A percentile compares a stretch with the other conserved stretches of the same genome.
These are phyloP conservation scores for Liparis tanakae DNA, from an alignment of 2,797 vertebrate species.

Conservation along the genomic window DNA sequence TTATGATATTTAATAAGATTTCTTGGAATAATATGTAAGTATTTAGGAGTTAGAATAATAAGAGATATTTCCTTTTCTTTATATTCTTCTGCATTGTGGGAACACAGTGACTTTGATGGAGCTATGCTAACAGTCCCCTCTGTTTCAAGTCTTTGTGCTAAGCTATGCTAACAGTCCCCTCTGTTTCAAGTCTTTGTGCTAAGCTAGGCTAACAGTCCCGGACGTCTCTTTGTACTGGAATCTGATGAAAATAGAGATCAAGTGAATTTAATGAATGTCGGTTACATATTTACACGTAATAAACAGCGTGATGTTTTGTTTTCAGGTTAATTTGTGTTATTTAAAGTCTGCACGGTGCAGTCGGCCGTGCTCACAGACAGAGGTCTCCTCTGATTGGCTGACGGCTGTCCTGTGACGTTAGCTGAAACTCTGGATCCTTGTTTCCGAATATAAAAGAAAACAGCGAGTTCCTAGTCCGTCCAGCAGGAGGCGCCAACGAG, in stretches of 20 bases:
- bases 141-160: slow-evolving; percentile 7
- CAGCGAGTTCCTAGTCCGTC: slow-evolving; percentile 1
- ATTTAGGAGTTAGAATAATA: not conserved
- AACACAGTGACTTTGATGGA: not conserved
- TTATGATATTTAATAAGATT: slow-evolving; percentile 3
- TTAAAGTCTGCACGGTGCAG: slow-evolving; percentile 2
- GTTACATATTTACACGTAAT: slow-evolving; percentile 16
- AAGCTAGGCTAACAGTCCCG: slow-evolving; percentile 2
- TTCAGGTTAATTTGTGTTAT: not conserved
- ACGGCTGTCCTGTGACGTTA: slow-evolving; percentile 7
- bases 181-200: slow-evolving; percentile 5
- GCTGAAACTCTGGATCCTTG: not conserved
- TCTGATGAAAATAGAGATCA: not conserved
- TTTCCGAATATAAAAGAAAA: slow-evolving; percentile 9
- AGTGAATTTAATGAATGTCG: not conserved
- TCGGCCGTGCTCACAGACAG: not conserved
- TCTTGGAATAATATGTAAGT: slow-evolving; percentile 6
- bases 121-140: not conserved
- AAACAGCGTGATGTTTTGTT: slow-evolving; percentile 11
- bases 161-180: not conserved
- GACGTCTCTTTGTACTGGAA: slow-evolving; percentile 1
- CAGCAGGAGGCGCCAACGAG: slow-evolving; percentile 19
- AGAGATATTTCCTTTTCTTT: not conserved
- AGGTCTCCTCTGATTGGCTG: slow-evolving; percentile 25
- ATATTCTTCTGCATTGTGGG: not conserved